A percentile compares a stretch with the other conserved stretches of the same genome.
Conservation (phyloP, 1,140 invertebrate genomes). For the Trypoxylus dichotomus region DNA sequence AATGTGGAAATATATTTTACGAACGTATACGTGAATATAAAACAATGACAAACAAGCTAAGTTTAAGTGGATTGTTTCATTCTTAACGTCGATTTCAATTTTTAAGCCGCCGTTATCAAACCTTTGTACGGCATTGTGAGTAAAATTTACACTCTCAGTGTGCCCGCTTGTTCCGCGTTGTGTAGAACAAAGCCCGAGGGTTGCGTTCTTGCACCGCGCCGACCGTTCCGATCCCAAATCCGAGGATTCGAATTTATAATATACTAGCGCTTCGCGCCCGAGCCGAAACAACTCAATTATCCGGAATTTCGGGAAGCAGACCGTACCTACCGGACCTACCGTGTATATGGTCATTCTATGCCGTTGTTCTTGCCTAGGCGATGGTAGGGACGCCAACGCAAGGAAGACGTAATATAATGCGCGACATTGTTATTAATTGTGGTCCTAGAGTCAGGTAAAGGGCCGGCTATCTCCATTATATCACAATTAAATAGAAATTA, state of each 20-base stretch:
- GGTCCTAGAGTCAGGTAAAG: background rate
- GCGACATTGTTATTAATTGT: slow-evolving; percentile 9
- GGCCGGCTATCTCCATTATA: slow-evolving; percentile 5
- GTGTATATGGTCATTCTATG: background rate
- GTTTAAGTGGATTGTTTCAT: background rate
- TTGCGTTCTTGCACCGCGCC: background rate
- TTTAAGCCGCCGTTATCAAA: background rate
- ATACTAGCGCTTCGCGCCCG: background rate
- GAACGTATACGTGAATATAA: background rate
- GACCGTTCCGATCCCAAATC: background rate
- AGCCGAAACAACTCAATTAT: slow-evolving; percentile 8
- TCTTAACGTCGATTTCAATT: background rate
- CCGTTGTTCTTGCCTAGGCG: background rate
- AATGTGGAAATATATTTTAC: too few relatives aligned
- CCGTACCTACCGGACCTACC: background rate
- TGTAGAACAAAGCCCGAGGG: slow-evolving; percentile 14
- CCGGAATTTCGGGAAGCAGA: background rate
- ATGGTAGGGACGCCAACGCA: background rate
- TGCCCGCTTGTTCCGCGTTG: background rate
- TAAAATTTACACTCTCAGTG: background rate
- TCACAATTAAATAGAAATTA: slow-evolving; percentile 25
- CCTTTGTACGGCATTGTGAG: background rate
- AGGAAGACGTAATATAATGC: background rate
- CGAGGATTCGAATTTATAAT: background rate
- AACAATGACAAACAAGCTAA: background rate